Base-by-base conservation (phyloP, 2,888 invertebrate species). In the Ariolimax columbianus region DNA sequence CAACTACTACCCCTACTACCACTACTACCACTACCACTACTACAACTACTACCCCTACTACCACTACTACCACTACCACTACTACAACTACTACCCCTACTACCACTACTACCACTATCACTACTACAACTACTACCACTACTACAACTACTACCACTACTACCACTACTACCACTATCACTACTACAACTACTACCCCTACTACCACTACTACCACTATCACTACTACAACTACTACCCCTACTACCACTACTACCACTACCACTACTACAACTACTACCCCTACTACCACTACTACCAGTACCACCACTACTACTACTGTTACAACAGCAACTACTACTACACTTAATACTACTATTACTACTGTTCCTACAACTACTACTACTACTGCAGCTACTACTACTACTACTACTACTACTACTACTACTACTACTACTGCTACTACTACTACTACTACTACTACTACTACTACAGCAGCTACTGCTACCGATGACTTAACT, bases 41-140 rank as follows among this genome's bases (percentile, higher is more conserved):
- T 55, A 77, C 55, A 55, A 77, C 51, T 55, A 77, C n/a, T n/a
- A n/a, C n/a, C n/a, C n/a, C n/a, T n/a, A n/a, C n/a, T n/a, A n/a
- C n/a, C n/a, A n/a, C n/a, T n/a, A n/a, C n/a, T n/a, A n/a, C n/a
- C n/a, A n/a, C n/a, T n/a, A n/a, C n/a, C n/a, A n/a, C n/a, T n/a
- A n/a, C n/a, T n/a, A n/a, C n/a, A n/a, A n/a, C n/a, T n/a, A n/a
- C n/a, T n/a, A n/a, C n/a, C n/a, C n/a, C 55, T 55, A 77, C 55
- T 33, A 77, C 77, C 55, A 77, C 59, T 55, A 77, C 77, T 55
- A 55, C 77, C 55, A 77, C 77, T 77, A 77, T 59, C 30, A 77
- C 77, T 77, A 77, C 77, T 55, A 77, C 77, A 55, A 77, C 77
- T 89, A 91, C 77, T 90, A 90, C 70, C 30, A 81, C 75, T 47